Conservation (phyloP, 92 coral and sea anemone species). For the Galaxea fascicularis region DNA sequence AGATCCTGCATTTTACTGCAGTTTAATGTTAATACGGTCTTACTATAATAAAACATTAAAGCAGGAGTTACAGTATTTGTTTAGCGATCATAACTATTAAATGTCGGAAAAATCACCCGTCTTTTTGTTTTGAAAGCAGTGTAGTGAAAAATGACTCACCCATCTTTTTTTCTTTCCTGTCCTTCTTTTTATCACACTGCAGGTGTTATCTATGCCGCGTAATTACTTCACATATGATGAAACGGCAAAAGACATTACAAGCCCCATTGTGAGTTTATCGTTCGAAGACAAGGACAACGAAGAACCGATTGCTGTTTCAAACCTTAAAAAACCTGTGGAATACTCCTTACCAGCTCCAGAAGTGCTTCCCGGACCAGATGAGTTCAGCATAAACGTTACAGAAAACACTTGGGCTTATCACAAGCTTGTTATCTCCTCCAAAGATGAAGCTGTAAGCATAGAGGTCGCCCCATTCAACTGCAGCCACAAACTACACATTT, state of each 20-base stretch:
- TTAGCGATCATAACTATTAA: too few relatives aligned
- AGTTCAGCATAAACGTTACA: conserved; percentile 36
- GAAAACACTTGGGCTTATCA: conserved; percentile 60
- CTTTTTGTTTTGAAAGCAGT: too few relatives aligned
- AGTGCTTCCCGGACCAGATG: conserved; percentile 45
- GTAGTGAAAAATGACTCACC: too few relatives aligned
- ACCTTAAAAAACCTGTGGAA: conserved; percentile 58
- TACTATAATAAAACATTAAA: too few relatives aligned
- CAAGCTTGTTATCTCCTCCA: conserved; percentile 43
- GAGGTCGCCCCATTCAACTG: conserved; percentile 67
- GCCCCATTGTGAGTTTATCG: conserved; percentile 72
- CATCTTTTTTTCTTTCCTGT: too few relatives aligned
- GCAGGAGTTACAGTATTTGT: too few relatives aligned
- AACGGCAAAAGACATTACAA: conserved; percentile 52
- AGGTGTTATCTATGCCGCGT: conserved; percentile 64
- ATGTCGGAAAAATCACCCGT: too few relatives aligned
- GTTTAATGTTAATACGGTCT: too few relatives aligned
- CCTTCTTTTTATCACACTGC: neutral
- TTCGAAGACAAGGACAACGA: conserved; percentile 60
- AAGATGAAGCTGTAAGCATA: conserved; percentile 65
- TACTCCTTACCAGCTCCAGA: conserved; percentile 57
- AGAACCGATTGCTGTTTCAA: conserved; percentile 52
- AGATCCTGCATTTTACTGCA: too few relatives aligned
- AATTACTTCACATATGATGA: conserved; percentile 70
- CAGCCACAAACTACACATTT: conserved; percentile 51